A percentile compares a stretch with the other conserved stretches of the same genome.
phyloP scores from a whole-genome alignment of 2,888 invertebrate species.

The Creontiades dilutus region DNA sequence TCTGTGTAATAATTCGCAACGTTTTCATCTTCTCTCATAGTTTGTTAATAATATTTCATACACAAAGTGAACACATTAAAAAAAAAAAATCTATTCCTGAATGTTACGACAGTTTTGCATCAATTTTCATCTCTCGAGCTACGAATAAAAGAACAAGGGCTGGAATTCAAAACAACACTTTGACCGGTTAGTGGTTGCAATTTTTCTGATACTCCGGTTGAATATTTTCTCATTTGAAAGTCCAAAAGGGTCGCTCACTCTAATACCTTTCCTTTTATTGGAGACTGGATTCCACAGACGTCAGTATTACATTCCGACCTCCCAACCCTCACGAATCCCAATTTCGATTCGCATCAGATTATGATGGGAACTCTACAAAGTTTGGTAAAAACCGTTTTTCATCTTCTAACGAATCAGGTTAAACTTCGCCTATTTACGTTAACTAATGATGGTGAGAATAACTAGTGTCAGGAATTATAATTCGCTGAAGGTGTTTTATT shows the following conservation, averaged over 20 bases:
- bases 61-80: no score
- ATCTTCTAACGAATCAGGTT: no score
- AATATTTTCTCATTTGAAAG: slow-evolving; percentile 17
- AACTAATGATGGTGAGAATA: no score
- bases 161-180: slow-evolving; percentile 27
- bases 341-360: background rate
- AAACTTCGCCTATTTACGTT: no score
- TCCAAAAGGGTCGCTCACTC: slow-evolving; percentile 15
- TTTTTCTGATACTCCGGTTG: background rate
- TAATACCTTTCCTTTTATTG: slow-evolving; percentile 30
- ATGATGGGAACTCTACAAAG: background rate
- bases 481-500: no score
- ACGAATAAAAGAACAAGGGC: background rate
- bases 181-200: background rate
- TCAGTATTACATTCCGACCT: slow-evolving; percentile 36
- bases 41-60: no score
- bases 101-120: no score
- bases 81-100: no score
- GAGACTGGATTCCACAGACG: background rate
- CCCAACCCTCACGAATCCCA: background rate
- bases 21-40: no score
- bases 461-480: no score
- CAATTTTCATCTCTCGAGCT: no score
- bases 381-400: background rate
- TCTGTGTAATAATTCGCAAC: no score